Evolutionary conservation across 2,888 invertebrate genomes (phyloP).

Genomic region (Brachyptera risi): DNA sequence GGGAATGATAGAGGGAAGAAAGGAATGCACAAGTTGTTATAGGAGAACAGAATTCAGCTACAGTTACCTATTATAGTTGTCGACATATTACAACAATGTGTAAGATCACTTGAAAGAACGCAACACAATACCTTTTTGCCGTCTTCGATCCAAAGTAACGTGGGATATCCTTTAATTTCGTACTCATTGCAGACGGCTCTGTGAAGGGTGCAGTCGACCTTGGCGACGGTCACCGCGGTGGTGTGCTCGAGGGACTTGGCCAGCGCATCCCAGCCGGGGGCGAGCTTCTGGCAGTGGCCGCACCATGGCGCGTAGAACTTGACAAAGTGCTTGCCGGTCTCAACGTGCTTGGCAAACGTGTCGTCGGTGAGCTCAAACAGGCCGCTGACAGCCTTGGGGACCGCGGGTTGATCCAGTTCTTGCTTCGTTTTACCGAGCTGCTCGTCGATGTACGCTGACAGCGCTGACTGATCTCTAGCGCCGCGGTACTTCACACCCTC

Average conservation of each 20-base stretch:
- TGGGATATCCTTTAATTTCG: conserved; percentile 84
- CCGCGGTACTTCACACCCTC: conserved; percentile 73
- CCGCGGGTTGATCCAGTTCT: conserved; percentile 39
- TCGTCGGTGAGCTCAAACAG: conserved; percentile 71
- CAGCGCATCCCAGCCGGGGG: conserved; percentile 80
- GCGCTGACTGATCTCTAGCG: conserved; percentile 68
- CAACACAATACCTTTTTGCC: conserved; percentile 84
- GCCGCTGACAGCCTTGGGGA: conserved; percentile 57
- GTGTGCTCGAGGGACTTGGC: conserved; percentile 65
- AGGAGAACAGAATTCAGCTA: no score
- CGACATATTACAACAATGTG: no score
- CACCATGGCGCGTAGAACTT: conserved; percentile 95
- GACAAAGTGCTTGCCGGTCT: conserved; percentile 75
- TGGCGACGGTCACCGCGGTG: conserved; percentile 65
- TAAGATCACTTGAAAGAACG: no score
- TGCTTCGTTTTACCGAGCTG: conserved; percentile 51
- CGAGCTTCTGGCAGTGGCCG: conserved; percentile 77
- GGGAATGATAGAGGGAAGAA: no score
- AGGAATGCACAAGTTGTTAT: no score
- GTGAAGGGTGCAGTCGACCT: conserved; percentile 80
- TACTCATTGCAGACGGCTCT: conserved; percentile 71
- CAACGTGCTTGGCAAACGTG: conserved; percentile 67
- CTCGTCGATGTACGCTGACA: conserved; percentile 73
- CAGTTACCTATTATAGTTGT: no score
- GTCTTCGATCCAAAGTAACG: conserved; percentile 81